phyloP scores from a whole-genome alignment of 2,797 vertebrate species.

The Cyprinodon diabolis region DNA sequence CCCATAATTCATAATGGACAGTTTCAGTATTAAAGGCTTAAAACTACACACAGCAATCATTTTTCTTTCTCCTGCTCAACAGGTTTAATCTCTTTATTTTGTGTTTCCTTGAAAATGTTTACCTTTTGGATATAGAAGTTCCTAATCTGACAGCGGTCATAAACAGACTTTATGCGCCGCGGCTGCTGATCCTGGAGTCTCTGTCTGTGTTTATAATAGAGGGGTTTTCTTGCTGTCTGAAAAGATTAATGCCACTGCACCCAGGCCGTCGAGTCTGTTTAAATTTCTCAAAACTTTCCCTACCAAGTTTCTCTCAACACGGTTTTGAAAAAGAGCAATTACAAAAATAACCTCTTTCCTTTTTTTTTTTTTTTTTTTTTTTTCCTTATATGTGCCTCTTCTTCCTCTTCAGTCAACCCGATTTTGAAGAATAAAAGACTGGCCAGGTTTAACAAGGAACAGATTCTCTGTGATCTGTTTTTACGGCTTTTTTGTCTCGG shows the following conservation, averaged over 20 bases:
- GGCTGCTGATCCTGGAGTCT: conserved; percentile 52
- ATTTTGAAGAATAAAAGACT: conserved; percentile 33
- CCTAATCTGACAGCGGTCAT: conserved; percentile 53
- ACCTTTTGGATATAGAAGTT: conserved; percentile 22
- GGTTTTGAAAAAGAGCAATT: conserved; percentile 54
- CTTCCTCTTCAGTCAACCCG: conserved; percentile 34
- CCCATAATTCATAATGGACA: neutral
- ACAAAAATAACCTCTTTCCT: conserved; percentile 64
- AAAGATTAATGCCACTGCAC: conserved; percentile 80
- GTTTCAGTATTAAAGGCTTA: neutral
- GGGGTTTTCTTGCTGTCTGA: conserved; percentile 74
- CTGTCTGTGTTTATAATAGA: conserved; percentile 78
- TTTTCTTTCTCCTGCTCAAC: conserved; percentile 8
- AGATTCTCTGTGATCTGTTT: conserved; percentile 55
- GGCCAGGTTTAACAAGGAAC: conserved; percentile 73
- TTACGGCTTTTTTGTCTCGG: conserved; percentile 18
- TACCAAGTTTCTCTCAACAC: conserved; percentile 65
- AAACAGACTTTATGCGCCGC: conserved; percentile 55
- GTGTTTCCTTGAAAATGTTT: conserved; percentile 23
- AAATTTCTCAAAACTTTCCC: conserved; percentile 72
- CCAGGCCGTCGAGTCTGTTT: conserved; percentile 77
- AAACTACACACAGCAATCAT: neutral
- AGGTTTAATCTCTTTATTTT: conserved; percentile 12
- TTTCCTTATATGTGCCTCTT: conserved; percentile 38
- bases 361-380: conserved; percentile 15